Percentiles rank a stretch among this genome's conserved stretches.
phyloP scores from a whole-genome alignment of 2,888 invertebrate species.

The Gasteruption jaculator region DNA sequence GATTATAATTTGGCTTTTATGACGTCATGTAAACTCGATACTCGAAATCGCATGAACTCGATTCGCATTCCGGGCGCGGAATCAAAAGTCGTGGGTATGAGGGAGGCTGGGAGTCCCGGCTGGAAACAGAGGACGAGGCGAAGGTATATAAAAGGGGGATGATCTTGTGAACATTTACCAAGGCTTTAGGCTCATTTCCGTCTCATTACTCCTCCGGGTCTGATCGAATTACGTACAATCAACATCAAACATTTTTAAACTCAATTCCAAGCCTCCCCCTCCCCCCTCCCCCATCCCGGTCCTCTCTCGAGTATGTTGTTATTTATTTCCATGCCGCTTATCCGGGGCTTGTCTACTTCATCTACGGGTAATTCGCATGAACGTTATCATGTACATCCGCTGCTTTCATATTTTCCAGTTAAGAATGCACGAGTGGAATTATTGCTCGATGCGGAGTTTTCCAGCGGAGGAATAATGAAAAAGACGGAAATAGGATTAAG shows the following conservation, averaged over 20 bases:
- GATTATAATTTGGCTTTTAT: slow-evolving; percentile 12
- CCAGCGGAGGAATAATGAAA: too few relatives aligned
- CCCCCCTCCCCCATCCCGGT: not conserved
- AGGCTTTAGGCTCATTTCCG: slow-evolving; percentile 42
- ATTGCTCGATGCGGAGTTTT: too few relatives aligned
- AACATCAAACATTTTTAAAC: slow-evolving; percentile 47
- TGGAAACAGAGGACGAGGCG: slow-evolving; percentile 15
- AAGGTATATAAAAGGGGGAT: slow-evolving; percentile 15
- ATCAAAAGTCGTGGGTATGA: slow-evolving; percentile 33
- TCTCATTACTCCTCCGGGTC: slow-evolving; percentile 44
- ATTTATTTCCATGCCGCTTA: too few relatives aligned
- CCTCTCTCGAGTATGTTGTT: too few relatives aligned
- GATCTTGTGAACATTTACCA: slow-evolving; percentile 35
- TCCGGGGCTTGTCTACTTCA: too few relatives aligned
- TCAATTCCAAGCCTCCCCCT: slow-evolving; percentile 33
- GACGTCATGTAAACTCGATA: slow-evolving; percentile 32
- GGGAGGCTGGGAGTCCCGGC: slow-evolving; percentile 11
- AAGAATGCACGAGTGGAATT: too few relatives aligned
- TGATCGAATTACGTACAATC: slow-evolving; percentile 47
- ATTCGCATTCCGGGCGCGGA: slow-evolving; percentile 41
- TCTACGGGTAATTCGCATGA: too few relatives aligned
- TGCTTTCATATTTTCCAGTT: too few relatives aligned
- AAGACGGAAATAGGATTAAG: too few relatives aligned
- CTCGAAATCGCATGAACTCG: slow-evolving; percentile 44
- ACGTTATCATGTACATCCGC: too few relatives aligned